phyloP scores from a whole-genome alignment of 2,113 vertebrate species.

The Limnothrissa miodon region DNA sequence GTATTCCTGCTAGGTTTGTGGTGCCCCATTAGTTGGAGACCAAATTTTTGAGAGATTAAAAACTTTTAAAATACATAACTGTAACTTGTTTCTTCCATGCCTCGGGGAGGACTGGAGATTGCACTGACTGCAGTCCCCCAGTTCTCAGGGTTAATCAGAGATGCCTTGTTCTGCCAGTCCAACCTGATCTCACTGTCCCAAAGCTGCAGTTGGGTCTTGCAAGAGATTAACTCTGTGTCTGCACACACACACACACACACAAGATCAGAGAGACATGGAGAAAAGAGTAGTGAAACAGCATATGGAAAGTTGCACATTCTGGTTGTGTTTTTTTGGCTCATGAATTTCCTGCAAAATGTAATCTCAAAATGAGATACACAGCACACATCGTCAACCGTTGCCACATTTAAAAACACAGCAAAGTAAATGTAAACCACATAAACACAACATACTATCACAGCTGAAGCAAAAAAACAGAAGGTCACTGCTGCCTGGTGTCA shows the following conservation, averaged over 20 bases:
- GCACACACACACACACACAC: background rate
- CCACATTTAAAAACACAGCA: background rate
- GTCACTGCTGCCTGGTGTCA: background rate
- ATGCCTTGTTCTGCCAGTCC: background rate
- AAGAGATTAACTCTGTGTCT: background rate
- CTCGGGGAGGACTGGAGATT: no score
- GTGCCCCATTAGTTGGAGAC: no score
- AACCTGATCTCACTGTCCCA: background rate
- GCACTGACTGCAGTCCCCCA: no score
- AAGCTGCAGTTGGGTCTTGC: background rate
- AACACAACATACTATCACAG: background rate
- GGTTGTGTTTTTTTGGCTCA: background rate
- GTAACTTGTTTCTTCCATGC: no score
- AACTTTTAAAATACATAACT: no score
- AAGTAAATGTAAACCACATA: background rate
- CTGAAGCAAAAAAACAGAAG: background rate
- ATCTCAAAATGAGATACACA: background rate
- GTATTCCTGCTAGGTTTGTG: no score
- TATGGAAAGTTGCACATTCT: background rate
- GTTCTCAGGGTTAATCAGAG: no score
- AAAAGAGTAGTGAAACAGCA: background rate
- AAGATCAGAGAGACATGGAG: background rate
- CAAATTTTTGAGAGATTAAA: no score
- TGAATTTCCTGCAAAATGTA: background rate
- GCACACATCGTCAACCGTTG: background rate